Evolutionary conservation across 2,113 vertebrate species (phyloP), one percentile per base, ranked within the genome.

Genomic region (Pygoscelis antarcticus): DNA sequence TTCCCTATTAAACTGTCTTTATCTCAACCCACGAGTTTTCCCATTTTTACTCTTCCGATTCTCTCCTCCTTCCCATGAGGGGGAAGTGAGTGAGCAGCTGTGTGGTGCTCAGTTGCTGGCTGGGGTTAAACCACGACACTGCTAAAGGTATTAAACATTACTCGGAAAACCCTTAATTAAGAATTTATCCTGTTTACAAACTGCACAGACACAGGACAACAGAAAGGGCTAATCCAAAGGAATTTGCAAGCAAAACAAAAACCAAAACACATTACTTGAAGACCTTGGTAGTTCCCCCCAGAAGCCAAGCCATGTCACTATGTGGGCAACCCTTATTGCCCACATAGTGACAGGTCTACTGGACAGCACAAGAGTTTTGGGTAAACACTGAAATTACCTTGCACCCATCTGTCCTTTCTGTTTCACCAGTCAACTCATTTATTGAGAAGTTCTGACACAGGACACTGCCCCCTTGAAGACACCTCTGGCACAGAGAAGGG

Each of bases 401-500:
- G 27, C 54, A 60, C 5, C 13, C 7, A 0, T 22, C 36, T 40
- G 52, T 51, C 32, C 47, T 47, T 62, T 54, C 16, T 3, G 1
- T 66, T 66, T 60, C n/a, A 66, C 27, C 44, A 38, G 51, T 17
- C 3, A 21, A 49, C 23, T 40, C 22, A 4, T 20, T 64, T 15
- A 46, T 25, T 21, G 15, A 25, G 4, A 52, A 10, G 8, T 44
- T 69, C 70, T 26, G 38, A 72, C 2, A 7, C 38, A 62, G 57
- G 18, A 21, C 55, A 36, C 26, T n/a, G 32, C 8, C 6, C 36
- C 55, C 19, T 20, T 18, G 23, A 44, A 58, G 54, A 13, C n/a
- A 16, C 12, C 23, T 38, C 60, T 51, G 51, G 61, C 66, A 32
- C 0, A 0, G 13, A 22, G 32, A 34, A 55, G 21, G 22, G 32